Percentiles rank a stretch among this genome's conserved stretches.
Evolutionary conservation across 53 echinoderm and acorn worm species (phyloP).

Genomic region (Crossaster papposus): DNA sequence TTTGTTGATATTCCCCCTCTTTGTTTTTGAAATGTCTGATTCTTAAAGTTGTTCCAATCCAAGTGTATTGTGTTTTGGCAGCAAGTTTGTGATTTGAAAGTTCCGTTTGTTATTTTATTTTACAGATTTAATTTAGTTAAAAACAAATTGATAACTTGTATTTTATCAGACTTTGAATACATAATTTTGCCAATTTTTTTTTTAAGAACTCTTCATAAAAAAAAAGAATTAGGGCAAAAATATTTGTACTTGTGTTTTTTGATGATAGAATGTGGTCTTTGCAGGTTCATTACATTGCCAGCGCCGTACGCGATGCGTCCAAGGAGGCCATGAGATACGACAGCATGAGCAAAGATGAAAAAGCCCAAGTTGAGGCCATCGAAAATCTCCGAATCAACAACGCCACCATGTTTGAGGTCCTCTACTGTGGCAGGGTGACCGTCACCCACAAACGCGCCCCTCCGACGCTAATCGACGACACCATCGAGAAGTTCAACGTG

Average conservation of each 20-base stretch:
- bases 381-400: conserved; percentile 74
- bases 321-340: conserved; percentile 64
- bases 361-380: conserved; percentile 60
- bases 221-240: too few species aligned
- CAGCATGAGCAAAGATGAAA: conserved; percentile 44
- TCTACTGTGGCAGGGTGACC: conserved; percentile 83
- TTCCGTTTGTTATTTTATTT: too few species aligned
- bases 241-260: too few species aligned
- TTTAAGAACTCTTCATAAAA: not conserved
- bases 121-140: too few species aligned
- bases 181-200: too few species aligned
- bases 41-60: too few species aligned
- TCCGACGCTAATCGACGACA: conserved; percentile 93
- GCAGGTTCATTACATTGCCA: conserved; percentile 62
- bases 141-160: too few species aligned
- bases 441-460: conserved; percentile 93
- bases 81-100: too few species aligned
- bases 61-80: too few species aligned
- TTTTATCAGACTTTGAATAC: too few species aligned
- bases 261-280: not conserved
- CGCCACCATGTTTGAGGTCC: conserved; percentile 90
- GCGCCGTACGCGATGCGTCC: conserved; percentile 63
- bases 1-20: too few species aligned
- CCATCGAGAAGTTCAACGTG: conserved; percentile 85
- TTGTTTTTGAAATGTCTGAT: too few species aligned